Base-by-base conservation (phyloP, 2,888 invertebrate species). In the Urechis unicinctus region DNA sequence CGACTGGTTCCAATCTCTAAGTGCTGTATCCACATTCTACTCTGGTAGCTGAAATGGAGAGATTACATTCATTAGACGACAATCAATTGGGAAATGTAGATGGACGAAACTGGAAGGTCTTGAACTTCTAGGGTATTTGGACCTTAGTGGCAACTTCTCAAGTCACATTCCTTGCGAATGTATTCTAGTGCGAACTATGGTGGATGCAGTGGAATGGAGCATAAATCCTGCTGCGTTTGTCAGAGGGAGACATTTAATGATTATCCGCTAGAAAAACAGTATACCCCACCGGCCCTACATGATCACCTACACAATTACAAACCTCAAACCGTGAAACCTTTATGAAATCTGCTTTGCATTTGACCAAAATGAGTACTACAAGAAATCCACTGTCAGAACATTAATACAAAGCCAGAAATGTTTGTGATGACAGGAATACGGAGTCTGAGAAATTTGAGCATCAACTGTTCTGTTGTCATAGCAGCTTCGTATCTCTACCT, bases 1-100 rank as follows among this genome's bases (percentile, higher is more conserved):
- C 85, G 72, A 73, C 30, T 78, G 78, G 78, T 78, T 80, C 59
- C 58, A 68, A n/a, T 70, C 72, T 26, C 83, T n/a, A n/a, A n/a
- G n/a, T n/a, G n/a, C n/a, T n/a, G n/a, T n/a, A n/a, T n/a, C n/a
- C n/a, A n/a, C n/a, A n/a, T n/a, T n/a, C n/a, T n/a, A n/a, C n/a
- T n/a, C n/a, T n/a, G n/a, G n/a, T n/a, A n/a, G n/a, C n/a, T n/a
- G n/a, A n/a, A n/a, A n/a, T n/a, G n/a, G n/a, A n/a, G n/a, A n/a
- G n/a, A n/a, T n/a, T n/a, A n/a, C n/a, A n/a, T n/a, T n/a, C n/a
- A n/a, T n/a, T n/a, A n/a, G n/a, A n/a, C n/a, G n/a, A n/a, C n/a
- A n/a, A n/a, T n/a, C n/a, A n/a, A n/a, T n/a, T n/a, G n/a, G n/a
- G n/a, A n/a, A n/a, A n/a, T n/a, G n/a, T n/a, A n/a, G n/a, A n/a